Conservation (phyloP, 1,140 invertebrate genomes). For the Potamilus streckersoni region DNA sequence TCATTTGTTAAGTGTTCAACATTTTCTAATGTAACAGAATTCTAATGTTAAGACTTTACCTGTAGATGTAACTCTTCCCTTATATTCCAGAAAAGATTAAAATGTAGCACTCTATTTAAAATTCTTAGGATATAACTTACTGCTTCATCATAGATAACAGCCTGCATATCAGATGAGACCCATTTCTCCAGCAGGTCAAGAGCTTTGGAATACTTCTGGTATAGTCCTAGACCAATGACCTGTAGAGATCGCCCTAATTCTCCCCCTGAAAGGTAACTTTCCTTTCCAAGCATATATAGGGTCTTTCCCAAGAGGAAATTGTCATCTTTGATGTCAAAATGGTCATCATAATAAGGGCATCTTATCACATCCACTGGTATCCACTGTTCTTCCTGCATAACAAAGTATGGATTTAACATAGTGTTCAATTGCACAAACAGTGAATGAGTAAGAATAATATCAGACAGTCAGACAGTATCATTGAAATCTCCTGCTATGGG, state of each 20-base stretch:
- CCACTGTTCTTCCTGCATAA: slow-evolving; percentile 47
- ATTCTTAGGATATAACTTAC: slow-evolving; percentile 26
- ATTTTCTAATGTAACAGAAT: no score
- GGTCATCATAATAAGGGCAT: slow-evolving; percentile 57
- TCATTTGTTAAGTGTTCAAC: no score
- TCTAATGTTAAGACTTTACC: no score
- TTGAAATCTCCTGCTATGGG: neutral
- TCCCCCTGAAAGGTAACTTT: slow-evolving; percentile 7
- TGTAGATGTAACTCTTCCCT: no score
- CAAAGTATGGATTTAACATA: neutral
- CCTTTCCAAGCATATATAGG: slow-evolving; percentile 38
- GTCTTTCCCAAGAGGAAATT: slow-evolving; percentile 56
- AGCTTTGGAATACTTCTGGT: slow-evolving; percentile 55
- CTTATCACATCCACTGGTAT: slow-evolving; percentile 43
- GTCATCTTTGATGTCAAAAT: slow-evolving; percentile 59
- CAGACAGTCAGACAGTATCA: neutral
- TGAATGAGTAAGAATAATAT: neutral
- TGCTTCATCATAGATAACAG: slow-evolving; percentile 30
- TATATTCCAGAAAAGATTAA: no score
- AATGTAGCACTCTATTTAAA: no score
- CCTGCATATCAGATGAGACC: slow-evolving; percentile 15
- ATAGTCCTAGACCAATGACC: slow-evolving; percentile 50
- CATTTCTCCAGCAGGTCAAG: slow-evolving; percentile 38
- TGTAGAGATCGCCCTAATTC: slow-evolving; percentile 31
- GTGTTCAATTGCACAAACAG: neutral